Conservation (phyloP, 2,888 invertebrate species). For the Papilio elwesi region DNA sequence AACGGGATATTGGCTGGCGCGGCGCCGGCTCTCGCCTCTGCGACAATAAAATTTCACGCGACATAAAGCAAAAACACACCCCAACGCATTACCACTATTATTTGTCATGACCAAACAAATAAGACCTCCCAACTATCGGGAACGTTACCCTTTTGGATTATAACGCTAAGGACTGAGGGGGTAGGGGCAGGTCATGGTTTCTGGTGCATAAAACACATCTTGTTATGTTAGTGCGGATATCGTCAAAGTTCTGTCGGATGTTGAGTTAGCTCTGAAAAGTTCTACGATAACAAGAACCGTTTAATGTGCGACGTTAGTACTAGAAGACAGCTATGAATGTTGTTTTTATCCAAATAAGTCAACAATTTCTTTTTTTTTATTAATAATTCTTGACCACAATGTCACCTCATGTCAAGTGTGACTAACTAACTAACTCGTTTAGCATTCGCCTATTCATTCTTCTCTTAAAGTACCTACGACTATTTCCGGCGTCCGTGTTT, state of each 20-base stretch:
- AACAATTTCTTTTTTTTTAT: no score
- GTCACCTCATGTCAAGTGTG: no score
- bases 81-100: constrained; percentile 75
- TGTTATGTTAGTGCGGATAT: constrained; percentile 75
- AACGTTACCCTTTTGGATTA: constrained; percentile 39
- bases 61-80: constrained; percentile 84
- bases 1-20: constrained; percentile 46
- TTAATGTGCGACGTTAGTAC: constrained; percentile 49
- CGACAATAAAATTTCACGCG: constrained; percentile 82
- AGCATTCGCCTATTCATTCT: no score
- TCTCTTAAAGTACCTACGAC: no score
- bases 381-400: no score
- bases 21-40: constrained; percentile 59
- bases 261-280: constrained; percentile 73
- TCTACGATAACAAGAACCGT: constrained; percentile 66
- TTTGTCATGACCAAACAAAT: constrained; percentile 62
- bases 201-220: constrained; percentile 71
- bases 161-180: constrained; percentile 41
- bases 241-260: constrained; percentile 72
- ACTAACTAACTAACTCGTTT: no score
- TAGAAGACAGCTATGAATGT: background rate
- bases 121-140: constrained; percentile 54
- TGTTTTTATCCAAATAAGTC: constrained; percentile 1
- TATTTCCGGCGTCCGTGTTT: no score
- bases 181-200: constrained; percentile 49